These are phyloP conservation scores for Poeciliopsis presidionis DNA, from an alignment of 2,797 vertebrate genomes.

Conservation along the genomic window DNA sequence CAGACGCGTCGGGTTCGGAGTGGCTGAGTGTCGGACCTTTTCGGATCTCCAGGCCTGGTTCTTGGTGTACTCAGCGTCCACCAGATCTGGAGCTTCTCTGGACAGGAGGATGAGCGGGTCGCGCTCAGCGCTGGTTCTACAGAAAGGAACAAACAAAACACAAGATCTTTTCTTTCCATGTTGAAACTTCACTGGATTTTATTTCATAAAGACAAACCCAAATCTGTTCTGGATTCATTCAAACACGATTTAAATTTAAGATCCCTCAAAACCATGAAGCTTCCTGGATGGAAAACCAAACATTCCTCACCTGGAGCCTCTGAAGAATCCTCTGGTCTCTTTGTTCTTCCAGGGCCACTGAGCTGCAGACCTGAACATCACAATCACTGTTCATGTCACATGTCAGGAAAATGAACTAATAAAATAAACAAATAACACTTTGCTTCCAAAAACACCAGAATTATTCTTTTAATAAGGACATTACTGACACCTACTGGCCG, in stretches of 20 bases:
- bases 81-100: constrained; percentile 88
- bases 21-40: constrained; percentile 77
- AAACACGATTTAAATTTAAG: neutral
- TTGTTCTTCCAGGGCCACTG: constrained; percentile 95
- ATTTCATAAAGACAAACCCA: too few species aligned
- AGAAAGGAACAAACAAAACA: neutral
- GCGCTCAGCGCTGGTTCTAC: constrained; percentile 94
- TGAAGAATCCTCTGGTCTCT: constrained; percentile 91
- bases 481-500: constrained; percentile 1
- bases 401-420: neutral
- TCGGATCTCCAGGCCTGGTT: constrained; percentile 99
- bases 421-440: neutral
- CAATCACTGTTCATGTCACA: neutral
- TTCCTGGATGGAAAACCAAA: neutral
- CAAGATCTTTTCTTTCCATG: neutral
- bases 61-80: constrained; percentile 97
- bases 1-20: neutral
- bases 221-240: too few species aligned
- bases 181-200: neutral
- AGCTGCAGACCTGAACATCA: constrained; percentile 84
- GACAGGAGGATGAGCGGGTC: constrained; percentile 96
- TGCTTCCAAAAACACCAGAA: neutral
- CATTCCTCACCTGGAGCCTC: constrained; percentile 89
- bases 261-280: neutral
- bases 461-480: neutral